Evolutionary conservation across 2,113 vertebrate genomes (phyloP).

Genomic region (Trachemys scripta): DNA sequence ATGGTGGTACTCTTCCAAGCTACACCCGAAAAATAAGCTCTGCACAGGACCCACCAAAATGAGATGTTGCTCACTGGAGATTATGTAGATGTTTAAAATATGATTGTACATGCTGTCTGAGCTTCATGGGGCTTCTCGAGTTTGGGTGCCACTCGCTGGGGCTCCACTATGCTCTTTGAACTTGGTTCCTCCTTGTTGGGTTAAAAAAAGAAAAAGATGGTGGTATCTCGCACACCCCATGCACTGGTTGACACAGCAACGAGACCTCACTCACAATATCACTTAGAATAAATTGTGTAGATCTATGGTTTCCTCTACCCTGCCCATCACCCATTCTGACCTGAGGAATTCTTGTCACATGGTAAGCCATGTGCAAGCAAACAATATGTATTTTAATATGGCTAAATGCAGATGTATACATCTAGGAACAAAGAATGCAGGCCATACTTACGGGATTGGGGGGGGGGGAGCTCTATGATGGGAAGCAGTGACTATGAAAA

Average conservation of each 20-base stretch:
- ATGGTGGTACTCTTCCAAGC: background rate
- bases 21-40: background rate
- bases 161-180: too few relatives aligned
- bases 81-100: background rate
- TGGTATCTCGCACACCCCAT: background rate
- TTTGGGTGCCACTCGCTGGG: background rate
- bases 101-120: background rate
- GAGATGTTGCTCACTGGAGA: background rate
- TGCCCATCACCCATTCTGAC: background rate
- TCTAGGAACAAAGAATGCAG: background rate
- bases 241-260: background rate
- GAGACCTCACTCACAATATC: background rate
- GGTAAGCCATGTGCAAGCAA: background rate
- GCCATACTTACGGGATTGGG: background rate
- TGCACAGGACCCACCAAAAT: background rate
- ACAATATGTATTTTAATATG: background rate
- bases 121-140: background rate
- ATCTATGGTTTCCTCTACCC: background rate
- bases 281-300: slow-evolving; percentile 17
- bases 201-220: background rate
- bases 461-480: background rate
- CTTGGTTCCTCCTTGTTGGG: background rate
- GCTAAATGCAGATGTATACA: background rate
- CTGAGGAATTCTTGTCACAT: background rate
- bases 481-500: background rate